Percentiles rank a stretch among this genome's conserved stretches.
phyloP scores from a whole-genome alignment of 2,888 invertebrate genomes.

The Endotricha flammealis region DNA sequence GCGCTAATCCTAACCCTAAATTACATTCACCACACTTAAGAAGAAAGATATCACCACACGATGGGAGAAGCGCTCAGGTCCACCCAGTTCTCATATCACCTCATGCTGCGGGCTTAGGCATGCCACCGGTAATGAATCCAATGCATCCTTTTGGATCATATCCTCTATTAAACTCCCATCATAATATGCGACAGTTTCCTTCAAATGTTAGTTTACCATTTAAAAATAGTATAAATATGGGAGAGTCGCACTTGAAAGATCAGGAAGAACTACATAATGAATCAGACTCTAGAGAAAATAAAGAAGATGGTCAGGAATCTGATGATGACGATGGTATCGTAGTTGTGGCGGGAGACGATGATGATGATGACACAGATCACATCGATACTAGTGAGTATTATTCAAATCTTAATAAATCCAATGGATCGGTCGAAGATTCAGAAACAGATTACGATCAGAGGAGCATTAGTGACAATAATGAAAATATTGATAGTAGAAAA shows the following conservation, averaged over 20 bases:
- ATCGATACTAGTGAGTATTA: constrained; percentile 67
- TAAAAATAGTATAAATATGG: constrained; percentile 64
- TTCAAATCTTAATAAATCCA: constrained; percentile 57
- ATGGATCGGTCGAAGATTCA: constrained; percentile 60
- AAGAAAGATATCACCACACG: constrained; percentile 95
- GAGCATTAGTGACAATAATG: constrained; percentile 62
- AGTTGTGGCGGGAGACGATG: constrained; percentile 88
- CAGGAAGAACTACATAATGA: constrained; percentile 57
- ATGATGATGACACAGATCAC: constrained; percentile 82
- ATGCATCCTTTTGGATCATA: constrained; percentile 88
- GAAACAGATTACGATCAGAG: constrained; percentile 68
- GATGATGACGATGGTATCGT: constrained; percentile 88
- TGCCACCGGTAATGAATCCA: constrained; percentile 83
- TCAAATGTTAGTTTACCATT: constrained; percentile 70
- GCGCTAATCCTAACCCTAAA: constrained; percentile 99
- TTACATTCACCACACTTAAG: constrained; percentile 96
- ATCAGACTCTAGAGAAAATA: constrained; percentile 64
- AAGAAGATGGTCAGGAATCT: constrained; percentile 81
- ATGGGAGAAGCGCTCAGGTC: constrained; percentile 92
- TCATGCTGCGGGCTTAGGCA: constrained; percentile 79
- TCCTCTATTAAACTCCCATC: constrained; percentile 84
- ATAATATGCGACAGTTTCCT: constrained; percentile 79
- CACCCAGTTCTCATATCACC: constrained; percentile 89
- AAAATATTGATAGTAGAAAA: constrained; percentile 56
- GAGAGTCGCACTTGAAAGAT: constrained; percentile 48